A percentile compares a stretch with the other conserved stretches of the same genome.
These are phyloP conservation scores for Numenius arquata DNA, from an alignment of 2,113 vertebrate species.

Conservation along the genomic window DNA sequence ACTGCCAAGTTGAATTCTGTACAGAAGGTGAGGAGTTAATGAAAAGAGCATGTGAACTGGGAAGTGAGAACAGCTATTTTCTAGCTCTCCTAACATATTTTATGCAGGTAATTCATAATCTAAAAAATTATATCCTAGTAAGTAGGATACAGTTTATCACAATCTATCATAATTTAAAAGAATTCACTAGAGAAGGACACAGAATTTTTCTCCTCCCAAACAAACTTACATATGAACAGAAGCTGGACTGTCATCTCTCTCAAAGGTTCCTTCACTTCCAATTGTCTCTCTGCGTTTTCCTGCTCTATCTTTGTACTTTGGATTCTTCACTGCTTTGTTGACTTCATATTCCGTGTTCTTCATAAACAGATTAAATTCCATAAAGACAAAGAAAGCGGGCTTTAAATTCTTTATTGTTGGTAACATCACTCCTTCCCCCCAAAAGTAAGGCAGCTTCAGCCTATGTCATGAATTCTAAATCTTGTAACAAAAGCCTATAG, in stretches of 20 bases:
- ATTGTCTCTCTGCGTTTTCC: slow-evolving; percentile 87
- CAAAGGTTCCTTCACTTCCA: slow-evolving; percentile 91
- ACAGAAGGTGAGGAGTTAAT: not conserved
- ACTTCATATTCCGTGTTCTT: slow-evolving; percentile 91
- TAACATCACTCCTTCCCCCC: not conserved
- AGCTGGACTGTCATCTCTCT: slow-evolving; percentile 89
- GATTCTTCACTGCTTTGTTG: slow-evolving; percentile 82
- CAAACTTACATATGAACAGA: slow-evolving; percentile 88
- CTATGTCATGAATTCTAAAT: not conserved
- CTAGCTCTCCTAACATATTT: not conserved
- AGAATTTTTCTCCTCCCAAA: not conserved
- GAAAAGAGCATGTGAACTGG: not conserved
- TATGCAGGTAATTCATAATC: not conserved
- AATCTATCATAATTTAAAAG: not conserved
- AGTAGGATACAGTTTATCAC: no score
- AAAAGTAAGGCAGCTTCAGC: not conserved
- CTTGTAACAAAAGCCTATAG: not conserved
- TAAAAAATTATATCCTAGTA: not conserved
- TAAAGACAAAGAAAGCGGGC: not conserved
- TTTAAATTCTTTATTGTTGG: not conserved
- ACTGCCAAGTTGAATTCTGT: not conserved
- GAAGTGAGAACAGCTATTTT: not conserved
- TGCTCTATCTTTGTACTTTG: slow-evolving; percentile 92
- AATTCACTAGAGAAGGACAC: not conserved
- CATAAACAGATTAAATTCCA: slow-evolving; percentile 8